Evolutionary conservation across 1,140 invertebrate genomes (phyloP).

Genomic region (Nixonia krombeini): DNA sequence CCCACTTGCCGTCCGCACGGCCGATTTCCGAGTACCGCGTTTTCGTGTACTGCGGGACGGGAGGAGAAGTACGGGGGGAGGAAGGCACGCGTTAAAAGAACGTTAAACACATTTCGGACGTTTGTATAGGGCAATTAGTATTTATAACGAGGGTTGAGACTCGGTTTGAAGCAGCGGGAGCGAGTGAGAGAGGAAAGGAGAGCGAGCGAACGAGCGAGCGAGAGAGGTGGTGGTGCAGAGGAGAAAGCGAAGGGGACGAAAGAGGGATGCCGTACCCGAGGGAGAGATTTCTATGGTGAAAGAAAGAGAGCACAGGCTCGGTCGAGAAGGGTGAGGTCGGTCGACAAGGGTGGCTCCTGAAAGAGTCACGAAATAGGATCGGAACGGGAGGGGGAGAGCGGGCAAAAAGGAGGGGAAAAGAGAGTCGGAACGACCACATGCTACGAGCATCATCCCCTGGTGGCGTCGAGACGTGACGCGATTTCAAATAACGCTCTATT

Average conservation of each 20-base stretch:
- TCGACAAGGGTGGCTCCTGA: slow-evolving; percentile 5
- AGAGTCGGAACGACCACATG: slow-evolving; percentile 58
- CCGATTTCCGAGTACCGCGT: not conserved
- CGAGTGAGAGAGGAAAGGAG: too few species aligned
- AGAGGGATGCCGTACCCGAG: slow-evolving; percentile 4
- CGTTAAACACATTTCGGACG: slow-evolving; percentile 58
- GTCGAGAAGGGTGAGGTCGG: slow-evolving; percentile 4
- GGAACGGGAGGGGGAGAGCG: slow-evolving; percentile 19
- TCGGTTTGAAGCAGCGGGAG: slow-evolving; percentile 30
- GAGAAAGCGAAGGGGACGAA: too few species aligned
- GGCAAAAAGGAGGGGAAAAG: slow-evolving; percentile 27
- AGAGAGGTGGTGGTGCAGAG: slow-evolving; percentile 21
- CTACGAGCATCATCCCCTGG: slow-evolving; percentile 52
- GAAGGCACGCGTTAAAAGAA: slow-evolving; percentile 53
- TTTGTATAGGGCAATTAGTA: slow-evolving; percentile 65
- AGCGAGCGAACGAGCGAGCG: too few species aligned
- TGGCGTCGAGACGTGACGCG: slow-evolving; percentile 58
- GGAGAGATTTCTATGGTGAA: slow-evolving; percentile 7
- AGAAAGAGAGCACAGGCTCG: slow-evolving; percentile 8
- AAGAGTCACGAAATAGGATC: slow-evolving; percentile 27
- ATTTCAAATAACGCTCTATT: slow-evolving; percentile 51
- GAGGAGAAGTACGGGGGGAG: too few species aligned
- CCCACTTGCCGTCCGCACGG: slow-evolving; percentile 11
- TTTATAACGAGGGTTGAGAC: slow-evolving; percentile 59
- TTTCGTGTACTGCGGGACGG: too few species aligned